Conservation (phyloP, 1,140 invertebrate genomes). For the Odontomachus brunneus region DNA sequence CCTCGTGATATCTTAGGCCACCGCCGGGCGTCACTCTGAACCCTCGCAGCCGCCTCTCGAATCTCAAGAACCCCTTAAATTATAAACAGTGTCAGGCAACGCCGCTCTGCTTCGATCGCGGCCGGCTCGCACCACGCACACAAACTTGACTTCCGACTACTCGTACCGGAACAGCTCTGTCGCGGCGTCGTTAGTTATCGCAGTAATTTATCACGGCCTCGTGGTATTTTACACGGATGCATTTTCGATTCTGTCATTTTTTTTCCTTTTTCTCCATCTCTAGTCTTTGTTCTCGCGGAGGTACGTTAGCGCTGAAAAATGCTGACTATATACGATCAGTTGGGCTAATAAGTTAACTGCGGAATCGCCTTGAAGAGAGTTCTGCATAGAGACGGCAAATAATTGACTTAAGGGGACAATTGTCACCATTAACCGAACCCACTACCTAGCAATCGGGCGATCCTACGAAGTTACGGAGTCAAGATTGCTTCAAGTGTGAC, state of each 20-base stretch:
- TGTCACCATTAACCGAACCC: slow-evolving; percentile 55
- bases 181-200: background rate
- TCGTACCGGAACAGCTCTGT: slow-evolving; percentile 25
- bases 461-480: slow-evolving; percentile 54
- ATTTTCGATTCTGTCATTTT: slow-evolving; percentile 22
- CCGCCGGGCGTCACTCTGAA: slow-evolving; percentile 33
- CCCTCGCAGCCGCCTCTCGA: slow-evolving; percentile 43
- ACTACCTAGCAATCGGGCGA: slow-evolving; percentile 48
- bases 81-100: slow-evolving; percentile 77
- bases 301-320: slow-evolving; percentile 1
- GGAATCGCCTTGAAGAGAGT: slow-evolving; percentile 28
- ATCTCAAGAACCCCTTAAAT: slow-evolving; percentile 73
- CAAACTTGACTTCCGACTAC: slow-evolving; percentile 58
- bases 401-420: slow-evolving; percentile 66
- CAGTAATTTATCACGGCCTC: no score
- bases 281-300: background rate
- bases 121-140: slow-evolving; percentile 45
- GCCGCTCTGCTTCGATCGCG: slow-evolving; percentile 67
- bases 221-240: background rate
- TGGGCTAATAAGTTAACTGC: slow-evolving; percentile 42
- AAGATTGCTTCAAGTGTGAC: slow-evolving; percentile 56
- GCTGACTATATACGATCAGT: background rate
- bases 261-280: no score
- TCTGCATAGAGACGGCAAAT: slow-evolving; percentile 52
- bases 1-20: slow-evolving; percentile 37